Conservation (phyloP, 2,113 vertebrate species). For the Callocephalon fimbriatum region DNA sequence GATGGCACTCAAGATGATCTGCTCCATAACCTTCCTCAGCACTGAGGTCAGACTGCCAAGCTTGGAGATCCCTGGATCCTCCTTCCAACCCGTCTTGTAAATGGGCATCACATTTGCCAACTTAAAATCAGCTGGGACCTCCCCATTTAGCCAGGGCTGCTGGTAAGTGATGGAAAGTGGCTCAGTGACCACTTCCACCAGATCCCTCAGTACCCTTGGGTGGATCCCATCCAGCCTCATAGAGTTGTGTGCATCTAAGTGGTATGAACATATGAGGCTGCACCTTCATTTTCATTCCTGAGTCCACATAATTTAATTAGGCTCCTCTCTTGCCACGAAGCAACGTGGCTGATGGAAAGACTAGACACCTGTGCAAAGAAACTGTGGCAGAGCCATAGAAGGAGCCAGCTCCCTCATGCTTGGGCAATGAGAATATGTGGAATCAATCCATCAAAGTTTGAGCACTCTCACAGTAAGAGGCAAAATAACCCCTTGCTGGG, state of each 20-base stretch:
- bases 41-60: background rate
- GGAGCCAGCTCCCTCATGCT: background rate
- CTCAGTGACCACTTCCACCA: background rate
- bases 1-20: too few relatives aligned
- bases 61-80: background rate
- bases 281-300: background rate
- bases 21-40: background rate
- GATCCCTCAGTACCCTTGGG: background rate
- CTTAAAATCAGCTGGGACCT: background rate
- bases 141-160: background rate
- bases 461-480: background rate
- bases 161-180: background rate
- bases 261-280: background rate
- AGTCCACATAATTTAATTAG: background rate
- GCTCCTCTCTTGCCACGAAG: background rate
- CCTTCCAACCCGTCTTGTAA: background rate
- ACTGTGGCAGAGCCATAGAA: background rate
- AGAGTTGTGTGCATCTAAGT: background rate
- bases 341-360: background rate
- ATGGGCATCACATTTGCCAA: background rate
- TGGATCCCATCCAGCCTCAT: background rate
- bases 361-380: background rate
- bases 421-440: background rate
- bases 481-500: background rate
- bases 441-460: background rate